A percentile compares a stretch with the other conserved stretches of the same genome.
Evolutionary conservation across 2,888 invertebrate genomes (phyloP).

Genomic region (Protonemura montana): DNA sequence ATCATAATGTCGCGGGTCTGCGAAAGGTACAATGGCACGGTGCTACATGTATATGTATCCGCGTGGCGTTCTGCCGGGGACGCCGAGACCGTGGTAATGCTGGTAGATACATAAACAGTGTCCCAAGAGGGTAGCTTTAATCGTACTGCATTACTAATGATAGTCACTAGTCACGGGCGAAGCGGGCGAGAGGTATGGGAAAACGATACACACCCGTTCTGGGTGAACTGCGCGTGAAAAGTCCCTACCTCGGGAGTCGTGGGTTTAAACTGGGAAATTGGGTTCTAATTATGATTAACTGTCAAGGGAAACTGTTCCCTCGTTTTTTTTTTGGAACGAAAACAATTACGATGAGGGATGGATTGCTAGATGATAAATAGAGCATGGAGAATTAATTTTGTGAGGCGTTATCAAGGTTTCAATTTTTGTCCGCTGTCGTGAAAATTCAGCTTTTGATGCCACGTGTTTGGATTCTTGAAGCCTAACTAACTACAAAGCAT

Average conservation of each 20-base stretch:
- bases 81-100: not conserved
- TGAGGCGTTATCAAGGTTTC: not conserved
- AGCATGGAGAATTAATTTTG: not conserved
- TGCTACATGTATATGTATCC: not conserved
- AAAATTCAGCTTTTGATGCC: not conserved
- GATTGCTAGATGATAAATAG: not conserved
- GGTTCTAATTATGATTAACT: not conserved
- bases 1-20: not conserved
- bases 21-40: not conserved
- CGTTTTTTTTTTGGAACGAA: not conserved
- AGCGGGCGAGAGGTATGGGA: not conserved
- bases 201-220: not conserved
- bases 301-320: not conserved
- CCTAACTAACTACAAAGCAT: no score
- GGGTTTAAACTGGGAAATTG: not conserved
- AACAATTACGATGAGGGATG: not conserved
- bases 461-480: no score
- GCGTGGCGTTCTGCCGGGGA: not conserved
- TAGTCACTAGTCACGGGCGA: not conserved
- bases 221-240: not conserved
- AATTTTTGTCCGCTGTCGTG: no score
- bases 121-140: conserved; percentile 2
- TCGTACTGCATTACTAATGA: conserved; percentile 12
- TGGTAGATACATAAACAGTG: not conserved
- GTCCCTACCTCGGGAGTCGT: not conserved